These are phyloP conservation scores for Holcopasites calliopsidis DNA, from an alignment of 1,140 invertebrate species.

Conservation along the genomic window DNA sequence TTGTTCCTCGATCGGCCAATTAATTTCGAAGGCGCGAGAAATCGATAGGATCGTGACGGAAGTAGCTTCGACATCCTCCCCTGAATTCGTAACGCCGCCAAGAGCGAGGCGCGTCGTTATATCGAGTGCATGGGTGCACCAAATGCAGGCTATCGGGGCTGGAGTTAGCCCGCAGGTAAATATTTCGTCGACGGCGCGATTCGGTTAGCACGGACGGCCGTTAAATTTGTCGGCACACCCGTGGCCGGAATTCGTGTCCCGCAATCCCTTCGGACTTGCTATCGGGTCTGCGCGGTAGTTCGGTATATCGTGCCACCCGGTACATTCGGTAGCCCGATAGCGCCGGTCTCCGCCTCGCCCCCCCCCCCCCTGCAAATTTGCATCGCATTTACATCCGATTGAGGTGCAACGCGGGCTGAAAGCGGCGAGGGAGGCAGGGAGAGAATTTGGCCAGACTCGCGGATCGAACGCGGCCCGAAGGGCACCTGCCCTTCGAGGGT, in stretches of 20 bases:
- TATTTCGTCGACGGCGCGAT: conserved; percentile 52
- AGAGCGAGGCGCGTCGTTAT: conserved; percentile 5
- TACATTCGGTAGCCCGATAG: conserved; percentile 56
- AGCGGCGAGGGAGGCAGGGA: conserved; percentile 28
- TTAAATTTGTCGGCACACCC: conserved; percentile 57
- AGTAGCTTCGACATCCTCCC: not conserved
- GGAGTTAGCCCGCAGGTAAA: conserved; percentile 55
- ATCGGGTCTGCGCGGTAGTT: not conserved
- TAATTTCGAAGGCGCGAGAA: conserved; percentile 4
- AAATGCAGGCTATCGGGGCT: conserved; percentile 29
- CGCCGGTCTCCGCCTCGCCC: conserved; percentile 34
- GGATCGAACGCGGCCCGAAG: conserved; percentile 14
- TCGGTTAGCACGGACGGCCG: conserved; percentile 42
- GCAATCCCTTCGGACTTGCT: conserved; percentile 7
- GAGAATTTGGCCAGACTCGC: not conserved
- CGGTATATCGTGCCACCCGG: conserved; percentile 59
- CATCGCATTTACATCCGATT: conserved; percentile 72
- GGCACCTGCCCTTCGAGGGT: conserved; percentile 33
- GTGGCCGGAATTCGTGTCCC: conserved; percentile 47
- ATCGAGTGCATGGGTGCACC: conserved; percentile 16
- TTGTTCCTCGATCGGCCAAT: conserved; percentile 12
- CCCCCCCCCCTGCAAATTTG: conserved; percentile 57
- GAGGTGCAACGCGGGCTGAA: conserved; percentile 59
- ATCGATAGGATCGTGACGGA: conserved; percentile 9
- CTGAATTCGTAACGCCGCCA: conserved; percentile 14